phyloP scores from a whole-genome alignment of 2,888 invertebrate species.

The Reticulitermes lucifugus region DNA sequence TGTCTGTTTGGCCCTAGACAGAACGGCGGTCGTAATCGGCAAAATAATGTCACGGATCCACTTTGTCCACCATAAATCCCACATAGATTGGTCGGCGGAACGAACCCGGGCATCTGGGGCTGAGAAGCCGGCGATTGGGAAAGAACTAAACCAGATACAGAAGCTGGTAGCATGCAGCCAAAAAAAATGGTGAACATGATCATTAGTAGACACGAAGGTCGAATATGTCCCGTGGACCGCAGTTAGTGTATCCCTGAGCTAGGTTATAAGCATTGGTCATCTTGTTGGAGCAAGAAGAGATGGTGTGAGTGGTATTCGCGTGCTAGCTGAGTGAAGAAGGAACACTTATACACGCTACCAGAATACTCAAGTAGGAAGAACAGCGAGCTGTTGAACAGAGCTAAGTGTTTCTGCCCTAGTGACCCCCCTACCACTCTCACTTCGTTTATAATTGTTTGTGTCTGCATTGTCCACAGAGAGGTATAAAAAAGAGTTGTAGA shows the following conservation, averaged over 20 bases:
- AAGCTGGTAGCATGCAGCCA: no score
- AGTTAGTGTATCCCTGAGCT: background rate
- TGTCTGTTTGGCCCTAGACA: no score
- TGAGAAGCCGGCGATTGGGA: no score
- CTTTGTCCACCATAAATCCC: no score
- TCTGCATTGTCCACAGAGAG: constrained; percentile 12
- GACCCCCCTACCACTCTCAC: background rate
- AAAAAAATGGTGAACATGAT: no score
- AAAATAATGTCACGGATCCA: no score
- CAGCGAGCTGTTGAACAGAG: constrained; percentile 9
- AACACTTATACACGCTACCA: constrained; percentile 18
- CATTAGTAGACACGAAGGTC: no score
- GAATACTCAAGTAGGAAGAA: constrained; percentile 25
- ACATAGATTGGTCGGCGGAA: no score
- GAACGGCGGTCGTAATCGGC: no score
- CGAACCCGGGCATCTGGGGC: no score
- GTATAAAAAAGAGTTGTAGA: background rate
- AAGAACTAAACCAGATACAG: no score
- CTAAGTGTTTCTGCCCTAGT: background rate
- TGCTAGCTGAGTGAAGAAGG: constrained; percentile 8
- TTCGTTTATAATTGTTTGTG: constrained; percentile 11
- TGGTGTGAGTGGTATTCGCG: background rate
- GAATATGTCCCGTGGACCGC: background rate
- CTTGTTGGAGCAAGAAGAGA: background rate
- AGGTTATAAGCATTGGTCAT: no score